Evolutionary conservation across 1,140 invertebrate genomes (phyloP).

Genomic region (Mylabris phalerata): DNA sequence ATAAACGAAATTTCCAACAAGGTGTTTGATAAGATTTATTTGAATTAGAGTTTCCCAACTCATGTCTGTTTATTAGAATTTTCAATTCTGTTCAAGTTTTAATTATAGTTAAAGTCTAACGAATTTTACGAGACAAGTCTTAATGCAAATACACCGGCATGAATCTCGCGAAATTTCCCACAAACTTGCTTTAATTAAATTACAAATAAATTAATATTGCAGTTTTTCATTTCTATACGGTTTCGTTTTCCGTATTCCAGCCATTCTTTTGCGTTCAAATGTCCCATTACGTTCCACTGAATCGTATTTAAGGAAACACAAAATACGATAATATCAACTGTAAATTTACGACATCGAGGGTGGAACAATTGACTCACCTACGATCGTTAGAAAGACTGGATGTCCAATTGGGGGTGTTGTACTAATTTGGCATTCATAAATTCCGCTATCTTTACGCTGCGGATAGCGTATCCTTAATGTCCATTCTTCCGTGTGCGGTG

Average conservation of each 20-base stretch:
- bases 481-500: slow-evolving; percentile 70
- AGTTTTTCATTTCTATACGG: not conserved
- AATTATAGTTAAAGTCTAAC: slow-evolving; percentile 10
- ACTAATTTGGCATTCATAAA: slow-evolving; percentile 82
- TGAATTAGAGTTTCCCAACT: too few relatives aligned
- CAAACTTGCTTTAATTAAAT: slow-evolving; percentile 12
- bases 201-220: slow-evolving; percentile 15
- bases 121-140: slow-evolving; percentile 22
- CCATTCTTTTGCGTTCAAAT: too few relatives aligned
- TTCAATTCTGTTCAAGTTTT: slow-evolving; percentile 13
- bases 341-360: too few relatives aligned
- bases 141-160: slow-evolving; percentile 16
- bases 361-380: slow-evolving; percentile 56
- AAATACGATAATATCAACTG: too few relatives aligned
- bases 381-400: slow-evolving; percentile 67
- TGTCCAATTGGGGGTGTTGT: slow-evolving; percentile 78
- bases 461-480: slow-evolving; percentile 68
- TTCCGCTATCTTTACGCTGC: slow-evolving; percentile 69
- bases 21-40: too few relatives aligned
- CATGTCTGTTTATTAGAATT: slow-evolving; percentile 7
- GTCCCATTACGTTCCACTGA: too few relatives aligned
- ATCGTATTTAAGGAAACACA: too few relatives aligned
- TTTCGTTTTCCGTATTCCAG: too few relatives aligned
- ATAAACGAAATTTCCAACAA: too few relatives aligned
- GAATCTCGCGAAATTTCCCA: slow-evolving; percentile 1